Base-by-base conservation (phyloP, 1,140 invertebrate species). In the Yoshiicerus persimilis region DNA sequence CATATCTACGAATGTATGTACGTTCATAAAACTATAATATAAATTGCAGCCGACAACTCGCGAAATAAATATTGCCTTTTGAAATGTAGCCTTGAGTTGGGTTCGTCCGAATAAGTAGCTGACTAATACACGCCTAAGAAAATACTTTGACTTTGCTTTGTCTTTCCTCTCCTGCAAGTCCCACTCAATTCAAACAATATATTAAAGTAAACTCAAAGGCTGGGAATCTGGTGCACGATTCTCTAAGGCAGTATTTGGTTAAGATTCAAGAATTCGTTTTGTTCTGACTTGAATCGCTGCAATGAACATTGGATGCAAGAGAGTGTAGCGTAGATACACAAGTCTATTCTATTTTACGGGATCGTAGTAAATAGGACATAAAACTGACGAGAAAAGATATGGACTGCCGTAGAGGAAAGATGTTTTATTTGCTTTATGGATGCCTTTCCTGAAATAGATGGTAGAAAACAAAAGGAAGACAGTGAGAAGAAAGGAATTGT, bases 351-450 rank as follows among this genome's bases (percentile, higher is more conserved):
- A 30, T 27, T 66, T 30, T 27, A 27, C 23, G 64, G 11, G 4
- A 16, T 32, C 25, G 20, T 64, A 64, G 62, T 32, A 75, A 75
- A 30, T 75, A 75, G 75, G 4, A 80, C 75, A 80, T 38, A 80
- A n/a, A 80, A 23, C 30, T 23, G 32, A 80, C 30, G 75, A 80
- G 75, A 9, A 80, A 36, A 80, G 32, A 80, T 80, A 80, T 80
- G 32, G 75, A 80, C 30, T 80, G 75, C 34, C 32, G 32, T 80
- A 38, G 75, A 80, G 75, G 20, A 80, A 80, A 80, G 11, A 80
- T 80, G 75, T 36, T 36, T n/a, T 80, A 32, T 80, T 80, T 80
- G 32, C 75, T 80, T 80, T 80, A 80, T 38, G 34, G 75, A 80
- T 80, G 32, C 32, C 75, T 80, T 38, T n/a, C 30, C 32, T 36